Base-by-base conservation (phyloP, 2,888 invertebrate genomes). In the Orthosia incerta region DNA sequence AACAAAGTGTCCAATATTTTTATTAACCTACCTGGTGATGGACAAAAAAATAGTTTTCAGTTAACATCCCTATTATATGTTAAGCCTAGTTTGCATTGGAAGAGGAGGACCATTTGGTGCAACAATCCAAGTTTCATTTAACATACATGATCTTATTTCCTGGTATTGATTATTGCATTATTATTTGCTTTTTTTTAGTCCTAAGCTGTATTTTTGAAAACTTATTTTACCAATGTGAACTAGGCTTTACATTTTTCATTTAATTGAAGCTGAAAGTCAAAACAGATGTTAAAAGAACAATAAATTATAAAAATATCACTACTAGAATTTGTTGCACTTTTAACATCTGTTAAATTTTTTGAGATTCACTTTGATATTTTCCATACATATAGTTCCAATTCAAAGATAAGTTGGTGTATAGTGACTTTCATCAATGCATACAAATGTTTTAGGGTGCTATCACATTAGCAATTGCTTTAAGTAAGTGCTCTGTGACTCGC, bases 281-380 rank as follows among this genome's bases (percentile, higher is more conserved):
- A 61, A 51, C 23, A 18, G 23, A 23, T 55, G 23, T 20, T 12
- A 7, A 12, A 12, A 23, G 16, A 12, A 45, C 12, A 39, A 2
- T 13, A 31, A n/a, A 12, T 31, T 9, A 31, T 5, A 57, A 18
- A 26, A 4, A 13, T 9, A 26, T 5, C 7, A 55, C 7, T 18
- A 51, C 18, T 3, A 11, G 9, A 20, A 18, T 26, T 4, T 26
- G n/a, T 50, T 60, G 23, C 56, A 1, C 15, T 20, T 18, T 11
- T 13, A 26, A 45, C 9, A 71, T 71, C 11, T 16, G 18, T 7
- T 15, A 3, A 20, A 11, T 39, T 45, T 56, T 60, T 74, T 60
- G 60, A 75, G 80, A 80, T 74, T 80, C 53, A 53, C 12, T 20
- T 20, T 51, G 13, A 45, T 39, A 11, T 50, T 55, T 16, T 26